Percentiles rank a stretch among this genome's conserved stretches.
Evolutionary conservation across 1,140 invertebrate genomes (phyloP).

Genomic region (Gonioctena quinquepunctata): DNA sequence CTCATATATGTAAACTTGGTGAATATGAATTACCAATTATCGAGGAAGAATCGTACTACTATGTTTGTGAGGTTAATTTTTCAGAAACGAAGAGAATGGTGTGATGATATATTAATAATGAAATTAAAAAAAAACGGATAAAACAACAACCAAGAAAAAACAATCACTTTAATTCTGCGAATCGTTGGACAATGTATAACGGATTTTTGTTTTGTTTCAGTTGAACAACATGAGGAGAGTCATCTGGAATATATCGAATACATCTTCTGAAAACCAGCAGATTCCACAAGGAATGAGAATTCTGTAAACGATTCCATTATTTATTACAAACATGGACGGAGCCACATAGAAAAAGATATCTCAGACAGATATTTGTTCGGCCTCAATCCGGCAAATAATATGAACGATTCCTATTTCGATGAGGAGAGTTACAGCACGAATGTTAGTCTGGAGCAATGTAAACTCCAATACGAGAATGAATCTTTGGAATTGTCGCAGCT

Average conservation of each 20-base stretch:
- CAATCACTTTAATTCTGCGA: too few relatives aligned
- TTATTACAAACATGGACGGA: neutral
- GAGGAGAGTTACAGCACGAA: constrained; percentile 7
- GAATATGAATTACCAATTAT: too few relatives aligned
- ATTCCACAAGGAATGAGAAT: too few relatives aligned
- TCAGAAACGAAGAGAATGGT: too few relatives aligned
- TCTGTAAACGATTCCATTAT: neutral
- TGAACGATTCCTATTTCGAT: constrained; percentile 6
- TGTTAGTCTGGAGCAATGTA: constrained; percentile 25
- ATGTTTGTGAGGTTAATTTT: too few relatives aligned
- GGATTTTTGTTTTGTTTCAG: neutral
- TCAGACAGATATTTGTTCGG: neutral
- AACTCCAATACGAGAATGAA: constrained; percentile 29
- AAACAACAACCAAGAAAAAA: too few relatives aligned
- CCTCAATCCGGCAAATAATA: neutral
- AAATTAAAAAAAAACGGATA: too few relatives aligned
- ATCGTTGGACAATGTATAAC: too few relatives aligned
- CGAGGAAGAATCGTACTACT: too few relatives aligned
- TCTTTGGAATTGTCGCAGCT: constrained; percentile 16
- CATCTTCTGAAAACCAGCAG: neutral
- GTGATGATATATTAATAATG: too few relatives aligned
- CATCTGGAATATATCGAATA: neutral
- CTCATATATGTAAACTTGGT: too few relatives aligned
- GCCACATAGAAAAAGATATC: neutral
- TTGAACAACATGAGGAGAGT: neutral